Evolutionary conservation across 2,113 vertebrate genomes (phyloP).

Genomic region (Agapornis roseicollis): DNA sequence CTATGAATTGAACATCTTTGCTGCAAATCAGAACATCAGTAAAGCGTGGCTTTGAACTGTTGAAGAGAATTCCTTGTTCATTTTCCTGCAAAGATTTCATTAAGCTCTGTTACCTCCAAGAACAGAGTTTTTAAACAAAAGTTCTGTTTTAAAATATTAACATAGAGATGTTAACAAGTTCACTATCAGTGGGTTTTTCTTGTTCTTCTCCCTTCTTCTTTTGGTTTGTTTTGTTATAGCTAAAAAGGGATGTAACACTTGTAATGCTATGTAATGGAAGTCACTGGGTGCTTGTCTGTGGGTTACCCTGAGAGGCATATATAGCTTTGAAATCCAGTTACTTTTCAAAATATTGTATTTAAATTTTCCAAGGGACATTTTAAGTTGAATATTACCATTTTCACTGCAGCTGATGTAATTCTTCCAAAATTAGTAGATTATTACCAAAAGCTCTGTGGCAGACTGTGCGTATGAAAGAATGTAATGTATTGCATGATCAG

Average conservation of each 20-base stretch:
- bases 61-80: not conserved
- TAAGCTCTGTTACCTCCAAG: not conserved
- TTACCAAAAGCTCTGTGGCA: not conserved
- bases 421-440: not conserved
- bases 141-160: not conserved
- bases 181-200: not conserved
- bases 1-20: not conserved
- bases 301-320: not conserved
- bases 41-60: not conserved
- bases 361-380: not conserved
- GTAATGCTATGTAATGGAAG: not conserved
- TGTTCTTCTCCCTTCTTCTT: not conserved
- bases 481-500: not conserved
- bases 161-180: not conserved
- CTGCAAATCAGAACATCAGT: not conserved
- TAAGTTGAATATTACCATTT: not conserved
- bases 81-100: not conserved
- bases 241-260: not conserved
- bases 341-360: not conserved
- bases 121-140: not conserved
- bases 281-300: not conserved
- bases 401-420: not conserved
- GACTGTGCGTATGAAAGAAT: not conserved
- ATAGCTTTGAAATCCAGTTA: not conserved
- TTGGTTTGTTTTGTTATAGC: not conserved